Evolutionary conservation across 1,140 invertebrate genomes (phyloP).

Genomic region (Carposina sasakii): DNA sequence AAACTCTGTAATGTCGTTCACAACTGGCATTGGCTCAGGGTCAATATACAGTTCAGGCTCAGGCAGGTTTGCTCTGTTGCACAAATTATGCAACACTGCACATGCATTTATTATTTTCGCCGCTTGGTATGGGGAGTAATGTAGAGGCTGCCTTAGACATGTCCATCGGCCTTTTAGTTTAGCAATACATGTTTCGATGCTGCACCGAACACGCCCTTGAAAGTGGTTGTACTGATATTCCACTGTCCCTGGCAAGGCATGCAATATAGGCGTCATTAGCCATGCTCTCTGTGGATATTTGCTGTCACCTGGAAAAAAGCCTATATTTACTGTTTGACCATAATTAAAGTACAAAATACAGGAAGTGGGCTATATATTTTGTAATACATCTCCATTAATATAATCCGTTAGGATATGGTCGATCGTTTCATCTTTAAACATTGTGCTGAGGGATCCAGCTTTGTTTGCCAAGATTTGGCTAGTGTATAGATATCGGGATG

Average conservation of each 20-base stretch:
- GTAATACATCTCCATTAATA: too few relatives aligned
- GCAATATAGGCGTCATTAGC: conserved; percentile 40
- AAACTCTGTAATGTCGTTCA: conserved; percentile 34
- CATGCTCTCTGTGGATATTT: conserved; percentile 40
- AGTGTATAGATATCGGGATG: too few relatives aligned
- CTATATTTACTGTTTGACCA: too few relatives aligned
- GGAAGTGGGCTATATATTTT: too few relatives aligned
- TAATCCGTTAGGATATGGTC: too few relatives aligned
- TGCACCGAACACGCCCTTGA: conserved; percentile 29
- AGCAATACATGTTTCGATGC: conserved; percentile 43
- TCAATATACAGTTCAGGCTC: conserved; percentile 32
- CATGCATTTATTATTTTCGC: conserved; percentile 56
- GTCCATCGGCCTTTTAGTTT: conserved; percentile 49
- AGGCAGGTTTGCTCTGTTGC: conserved; percentile 24
- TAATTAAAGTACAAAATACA: too few relatives aligned
- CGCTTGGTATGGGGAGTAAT: conserved; percentile 44
- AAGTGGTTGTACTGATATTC: conserved; percentile 43
- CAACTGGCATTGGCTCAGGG: conserved; percentile 18
- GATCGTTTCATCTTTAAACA: too few relatives aligned
- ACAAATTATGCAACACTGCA: conserved; percentile 46
- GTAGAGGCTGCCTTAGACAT: conserved; percentile 43
- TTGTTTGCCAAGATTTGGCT: too few relatives aligned
- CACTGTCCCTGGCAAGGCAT: conserved; percentile 32
- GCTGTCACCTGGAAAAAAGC: conserved; percentile 33
- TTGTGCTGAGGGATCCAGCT: too few relatives aligned